Percentiles rank a stretch among this genome's conserved stretches.
Conservation (phyloP, 2,797 vertebrate species). For the Lepilemur ruficaudatus region DNA sequence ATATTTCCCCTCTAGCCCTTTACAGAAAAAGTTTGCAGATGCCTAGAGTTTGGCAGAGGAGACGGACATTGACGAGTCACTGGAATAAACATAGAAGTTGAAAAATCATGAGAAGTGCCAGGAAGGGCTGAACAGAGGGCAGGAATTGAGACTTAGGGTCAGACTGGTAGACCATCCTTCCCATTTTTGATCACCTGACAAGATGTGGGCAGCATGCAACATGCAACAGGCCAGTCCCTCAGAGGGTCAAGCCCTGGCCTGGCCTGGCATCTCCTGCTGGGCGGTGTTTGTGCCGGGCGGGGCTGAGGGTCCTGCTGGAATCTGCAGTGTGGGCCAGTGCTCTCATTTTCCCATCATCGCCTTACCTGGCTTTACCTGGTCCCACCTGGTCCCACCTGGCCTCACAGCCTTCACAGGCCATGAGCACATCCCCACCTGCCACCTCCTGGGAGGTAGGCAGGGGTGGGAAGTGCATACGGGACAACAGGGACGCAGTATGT, state of each 20-base stretch:
- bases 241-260: not conserved
- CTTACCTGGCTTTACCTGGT: not conserved
- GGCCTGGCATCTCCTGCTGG: not conserved
- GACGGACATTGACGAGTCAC: not conserved
- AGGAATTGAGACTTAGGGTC: not conserved
- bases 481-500: not conserved
- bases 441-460: not conserved
- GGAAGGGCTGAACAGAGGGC: not conserved
- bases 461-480: not conserved
- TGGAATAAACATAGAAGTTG: not conserved
- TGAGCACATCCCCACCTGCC: accelerated
- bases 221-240: accelerated
- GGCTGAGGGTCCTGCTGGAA: not conserved
- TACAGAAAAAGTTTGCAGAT: not conserved
- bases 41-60: not conserved
- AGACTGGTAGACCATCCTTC: not conserved
- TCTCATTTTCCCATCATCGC: not conserved
- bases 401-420: too few species aligned
- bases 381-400: not conserved
- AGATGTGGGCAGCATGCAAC: accelerated
- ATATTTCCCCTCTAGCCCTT: not conserved
- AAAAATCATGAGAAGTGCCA: not conserved
- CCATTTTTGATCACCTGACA: not conserved
- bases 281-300: not conserved
- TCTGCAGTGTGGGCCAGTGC: not conserved